Evolutionary conservation across 2,113 vertebrate species (phyloP).

Genomic region (Megaceryle torquata): DNA sequence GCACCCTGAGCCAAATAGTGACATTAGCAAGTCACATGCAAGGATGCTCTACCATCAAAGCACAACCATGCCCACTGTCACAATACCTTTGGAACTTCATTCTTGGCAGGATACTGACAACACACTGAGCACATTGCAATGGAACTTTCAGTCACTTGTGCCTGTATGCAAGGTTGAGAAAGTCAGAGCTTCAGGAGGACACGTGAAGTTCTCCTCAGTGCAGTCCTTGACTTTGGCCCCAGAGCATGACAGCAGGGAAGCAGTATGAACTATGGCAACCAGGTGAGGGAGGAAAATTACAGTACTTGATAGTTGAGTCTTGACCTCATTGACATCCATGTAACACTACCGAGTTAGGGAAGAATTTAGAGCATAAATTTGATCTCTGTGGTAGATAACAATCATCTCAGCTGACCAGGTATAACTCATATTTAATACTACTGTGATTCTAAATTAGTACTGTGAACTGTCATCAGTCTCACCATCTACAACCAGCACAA

Average conservation of each 20-base stretch:
- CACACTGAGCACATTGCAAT: not conserved
- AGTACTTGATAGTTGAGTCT: not conserved
- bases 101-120: not conserved
- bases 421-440: not conserved
- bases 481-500: not conserved
- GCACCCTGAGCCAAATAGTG: not conserved
- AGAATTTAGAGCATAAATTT: not conserved
- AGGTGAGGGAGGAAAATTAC: not conserved
- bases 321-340: not conserved
- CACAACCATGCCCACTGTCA: not conserved
- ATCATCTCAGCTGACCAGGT: not conserved
- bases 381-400: not conserved
- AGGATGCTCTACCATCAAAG: not conserved
- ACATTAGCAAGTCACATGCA: not conserved
- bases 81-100: rapidly evolving
- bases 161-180: not conserved
- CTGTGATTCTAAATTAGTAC: not conserved
- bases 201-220: not conserved
- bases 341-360: not conserved
- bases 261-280: not conserved
- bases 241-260: not conserved
- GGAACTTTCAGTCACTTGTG: not conserved
- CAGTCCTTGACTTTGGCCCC: not conserved
- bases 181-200: not conserved
- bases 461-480: not conserved